Evolutionary conservation across 1,140 invertebrate species (phyloP).

Genomic region (Trachymyrmex cornetzi): DNA sequence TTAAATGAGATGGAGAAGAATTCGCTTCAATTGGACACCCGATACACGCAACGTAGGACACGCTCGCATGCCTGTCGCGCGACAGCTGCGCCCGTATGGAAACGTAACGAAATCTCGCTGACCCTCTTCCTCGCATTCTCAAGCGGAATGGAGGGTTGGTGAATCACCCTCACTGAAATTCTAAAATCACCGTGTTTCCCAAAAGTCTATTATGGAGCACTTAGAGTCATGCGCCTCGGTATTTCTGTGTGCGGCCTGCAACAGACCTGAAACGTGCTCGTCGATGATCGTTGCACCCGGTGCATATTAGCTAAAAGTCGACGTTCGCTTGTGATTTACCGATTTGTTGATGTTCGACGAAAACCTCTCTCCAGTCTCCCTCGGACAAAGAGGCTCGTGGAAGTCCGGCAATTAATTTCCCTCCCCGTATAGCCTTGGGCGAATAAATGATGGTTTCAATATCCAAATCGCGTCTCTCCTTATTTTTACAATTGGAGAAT

Average conservation of each 20-base stretch:
- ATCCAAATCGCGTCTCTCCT: neutral
- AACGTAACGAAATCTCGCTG: conserved; percentile 67
- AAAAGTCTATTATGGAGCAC: conserved; percentile 77
- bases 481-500: too few relatives aligned
- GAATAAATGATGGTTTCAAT: neutral
- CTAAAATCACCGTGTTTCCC: conserved; percentile 73
- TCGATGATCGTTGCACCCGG: conserved; percentile 61
- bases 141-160: conserved; percentile 52
- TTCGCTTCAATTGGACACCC: conserved; percentile 15
- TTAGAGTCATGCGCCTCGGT: conserved; percentile 67
- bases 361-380: neutral
- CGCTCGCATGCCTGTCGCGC: conserved; percentile 19
- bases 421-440: neutral
- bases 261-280: conserved; percentile 8
- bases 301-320: conserved; percentile 19
- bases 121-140: conserved; percentile 71
- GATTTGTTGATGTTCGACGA: conserved; percentile 37
- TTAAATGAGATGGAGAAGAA: neutral
- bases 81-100: conserved; percentile 71
- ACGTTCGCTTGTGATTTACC: conserved; percentile 27
- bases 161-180: conserved; percentile 73
- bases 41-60: neutral
- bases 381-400: neutral
- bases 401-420: conserved; percentile 41
- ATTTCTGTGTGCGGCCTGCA: conserved; percentile 40